Conservation (phyloP, 2,113 vertebrate genomes). For the Chamaetylas fuelleborni region DNA sequence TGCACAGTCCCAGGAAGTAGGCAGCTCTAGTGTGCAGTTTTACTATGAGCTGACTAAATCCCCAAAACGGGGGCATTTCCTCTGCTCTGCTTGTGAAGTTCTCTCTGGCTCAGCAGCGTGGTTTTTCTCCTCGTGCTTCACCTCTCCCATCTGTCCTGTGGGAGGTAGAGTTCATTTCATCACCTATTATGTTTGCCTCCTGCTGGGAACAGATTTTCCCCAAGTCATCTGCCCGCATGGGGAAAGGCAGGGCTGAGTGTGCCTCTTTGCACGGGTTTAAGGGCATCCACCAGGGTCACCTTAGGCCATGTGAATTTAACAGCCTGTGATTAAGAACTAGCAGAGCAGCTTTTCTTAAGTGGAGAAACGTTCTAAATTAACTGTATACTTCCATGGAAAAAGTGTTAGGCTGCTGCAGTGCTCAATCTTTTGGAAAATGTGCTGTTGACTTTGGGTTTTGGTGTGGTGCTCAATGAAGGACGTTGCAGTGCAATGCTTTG, state of each 20-base stretch:
- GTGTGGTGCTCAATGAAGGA: neutral
- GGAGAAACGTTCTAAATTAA: neutral
- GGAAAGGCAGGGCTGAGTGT: neutral
- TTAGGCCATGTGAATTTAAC: conserved; percentile 51
- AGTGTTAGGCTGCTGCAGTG: neutral
- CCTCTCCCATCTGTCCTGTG: conserved; percentile 59
- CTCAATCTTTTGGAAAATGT: neutral
- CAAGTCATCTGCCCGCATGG: neutral
- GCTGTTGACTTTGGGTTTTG: neutral
- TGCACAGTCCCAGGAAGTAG: neutral
- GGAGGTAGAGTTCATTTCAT: conserved; percentile 54
- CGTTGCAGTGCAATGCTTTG: neutral
- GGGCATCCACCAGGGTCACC: conserved; percentile 51
- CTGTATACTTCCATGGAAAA: neutral
- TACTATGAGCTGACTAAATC: conserved; percentile 34
- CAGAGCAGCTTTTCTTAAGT: conserved; percentile 10
- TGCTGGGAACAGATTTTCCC: conserved; percentile 48
- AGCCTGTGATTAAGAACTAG: conserved; percentile 23
- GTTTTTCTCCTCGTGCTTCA: conserved; percentile 17
- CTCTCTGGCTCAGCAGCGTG: neutral
- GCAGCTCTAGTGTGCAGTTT: conserved; percentile 31
- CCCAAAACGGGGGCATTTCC: conserved; percentile 46
- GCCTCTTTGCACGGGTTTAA: conserved; percentile 15
- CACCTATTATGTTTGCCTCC: conserved; percentile 57
- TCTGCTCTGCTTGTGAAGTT: neutral